These are phyloP conservation scores for Embidobia sp. DNA, from an alignment of 2,888 invertebrate species.

Conservation along the genomic window DNA sequence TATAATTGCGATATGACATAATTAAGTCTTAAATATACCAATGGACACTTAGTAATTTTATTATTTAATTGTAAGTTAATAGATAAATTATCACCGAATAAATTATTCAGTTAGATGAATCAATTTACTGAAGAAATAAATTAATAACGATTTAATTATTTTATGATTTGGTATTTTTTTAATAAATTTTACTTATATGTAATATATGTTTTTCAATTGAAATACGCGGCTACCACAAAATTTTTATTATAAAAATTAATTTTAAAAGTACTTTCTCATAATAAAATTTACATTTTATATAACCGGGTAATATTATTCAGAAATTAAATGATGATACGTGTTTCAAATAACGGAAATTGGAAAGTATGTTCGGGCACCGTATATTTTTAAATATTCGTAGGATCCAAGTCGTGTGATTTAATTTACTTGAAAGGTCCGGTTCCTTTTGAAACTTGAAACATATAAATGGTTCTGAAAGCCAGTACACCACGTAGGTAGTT, in stretches of 20 bases:
- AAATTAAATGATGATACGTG: slow-evolving; percentile 57
- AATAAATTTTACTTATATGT: background rate
- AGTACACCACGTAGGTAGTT: too few species aligned
- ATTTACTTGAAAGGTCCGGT: slow-evolving; percentile 48
- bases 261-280: slow-evolving; percentile 48
- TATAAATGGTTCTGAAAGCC: slow-evolving; percentile 38
- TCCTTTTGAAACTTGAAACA: slow-evolving; percentile 28
- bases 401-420: slow-evolving; percentile 49
- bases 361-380: slow-evolving; percentile 52
- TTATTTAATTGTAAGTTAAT: too few species aligned
- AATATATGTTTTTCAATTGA: slow-evolving; percentile 15
- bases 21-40: too few species aligned
- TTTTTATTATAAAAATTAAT: slow-evolving; percentile 36
- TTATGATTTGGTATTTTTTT: too few species aligned
- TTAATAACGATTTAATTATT: too few species aligned
- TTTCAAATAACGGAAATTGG: slow-evolving; percentile 62
- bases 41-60: too few species aligned
- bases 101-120: too few species aligned
- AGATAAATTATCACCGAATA: too few species aligned
- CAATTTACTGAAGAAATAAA: too few species aligned
- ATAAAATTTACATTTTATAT: slow-evolving; percentile 49
- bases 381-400: slow-evolving; percentile 59
- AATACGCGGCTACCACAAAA: slow-evolving; percentile 6
- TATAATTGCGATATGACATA: too few species aligned
- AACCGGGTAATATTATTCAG: slow-evolving; percentile 31